Percentiles rank a stretch among this genome's conserved stretches.
Evolutionary conservation across 2,888 invertebrate genomes (phyloP).

Genomic region (Pterostichus niger): DNA sequence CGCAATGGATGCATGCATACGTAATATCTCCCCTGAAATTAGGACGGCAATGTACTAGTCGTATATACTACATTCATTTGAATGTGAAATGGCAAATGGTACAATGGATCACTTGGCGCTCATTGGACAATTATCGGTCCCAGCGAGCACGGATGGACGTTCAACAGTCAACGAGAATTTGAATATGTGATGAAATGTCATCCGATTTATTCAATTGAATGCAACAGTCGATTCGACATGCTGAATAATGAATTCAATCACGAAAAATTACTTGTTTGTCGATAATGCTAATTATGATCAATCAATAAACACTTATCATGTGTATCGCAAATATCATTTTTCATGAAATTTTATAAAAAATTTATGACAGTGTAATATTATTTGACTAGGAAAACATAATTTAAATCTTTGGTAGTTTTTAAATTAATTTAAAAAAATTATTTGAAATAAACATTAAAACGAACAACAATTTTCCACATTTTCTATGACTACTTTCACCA

Average conservation of each 20-base stretch:
- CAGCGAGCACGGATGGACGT: background rate
- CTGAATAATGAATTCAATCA: slow-evolving; percentile 20
- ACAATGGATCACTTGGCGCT: slow-evolving; percentile 45
- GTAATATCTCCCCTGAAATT: slow-evolving; percentile 12
- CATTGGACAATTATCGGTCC: slow-evolving; percentile 56
- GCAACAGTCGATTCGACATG: slow-evolving; percentile 37
- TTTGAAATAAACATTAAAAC: too few relatives aligned
- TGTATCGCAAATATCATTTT: too few relatives aligned
- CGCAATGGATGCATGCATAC: background rate
- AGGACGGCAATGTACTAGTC: background rate
- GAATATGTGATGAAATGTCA: slow-evolving; percentile 60
- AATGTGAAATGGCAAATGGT: slow-evolving; percentile 26
- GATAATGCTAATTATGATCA: background rate
- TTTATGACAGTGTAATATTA: too few relatives aligned
- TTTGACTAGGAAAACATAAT: too few relatives aligned
- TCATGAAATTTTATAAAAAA: too few relatives aligned
- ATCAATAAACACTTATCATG: too few relatives aligned
- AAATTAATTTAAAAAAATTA: too few relatives aligned
- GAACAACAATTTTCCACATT: too few relatives aligned
- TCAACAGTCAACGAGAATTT: slow-evolving; percentile 22
- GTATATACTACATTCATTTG: slow-evolving; percentile 18
- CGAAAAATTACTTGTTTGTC: slow-evolving; percentile 32
- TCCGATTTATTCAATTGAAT: slow-evolving; percentile 55
- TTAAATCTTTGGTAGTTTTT: too few relatives aligned
- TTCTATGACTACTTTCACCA: too few relatives aligned